Evolutionary conservation across 2,113 vertebrate genomes (phyloP), one percentile per base, ranked within the genome.

Genomic region (Onychostoma macrolepis): DNA sequence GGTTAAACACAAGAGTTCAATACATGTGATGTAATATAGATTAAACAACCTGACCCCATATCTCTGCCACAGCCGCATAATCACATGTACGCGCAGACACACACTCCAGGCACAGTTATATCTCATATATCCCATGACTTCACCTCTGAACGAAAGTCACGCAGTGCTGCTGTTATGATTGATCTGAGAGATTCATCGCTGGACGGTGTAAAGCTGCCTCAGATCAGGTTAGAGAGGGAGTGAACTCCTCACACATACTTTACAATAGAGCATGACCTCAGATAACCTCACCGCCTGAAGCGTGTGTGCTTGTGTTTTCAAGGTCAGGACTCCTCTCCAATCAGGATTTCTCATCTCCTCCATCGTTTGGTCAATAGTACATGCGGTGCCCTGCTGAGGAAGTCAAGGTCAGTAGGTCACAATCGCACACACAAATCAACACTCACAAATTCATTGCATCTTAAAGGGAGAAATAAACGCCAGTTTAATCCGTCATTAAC

Each of bases 211-310:
- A 88, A 48, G 41, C 84, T 53, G 83, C 67, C 50, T 8, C 80
- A 84, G 80, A 88, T 90, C 38, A 84, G 87, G 86, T 90, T 88
- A 88, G 85, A 87, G 53, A 36, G 81, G 63, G 50, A 26, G 21
- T 76, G 87, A 81, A 84, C 58, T 88, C 71, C 84, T 76, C 77
- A 65, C 65, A 21, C 65, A 21, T 58, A 41, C 15, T 45, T 88
- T 71, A 82, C 76, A 90, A 71, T 28, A 84, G 48, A 41, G 28
- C 30, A 17, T 76, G 80, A 75, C 79, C 85, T 87, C 85, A 84
- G 26, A 67, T 87, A 78, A 87, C 85, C 65, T 45, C 78, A 24
- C 33, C n/a, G 67, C 84, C 80, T 81, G 48, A 19, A 86, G 61
- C 67, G 6, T 87, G 48, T 87, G 48, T 19, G 86, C 28, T 15